Evolutionary conservation across 1,140 invertebrate species (phyloP).

Genomic region (Drosophila mayri): DNA sequence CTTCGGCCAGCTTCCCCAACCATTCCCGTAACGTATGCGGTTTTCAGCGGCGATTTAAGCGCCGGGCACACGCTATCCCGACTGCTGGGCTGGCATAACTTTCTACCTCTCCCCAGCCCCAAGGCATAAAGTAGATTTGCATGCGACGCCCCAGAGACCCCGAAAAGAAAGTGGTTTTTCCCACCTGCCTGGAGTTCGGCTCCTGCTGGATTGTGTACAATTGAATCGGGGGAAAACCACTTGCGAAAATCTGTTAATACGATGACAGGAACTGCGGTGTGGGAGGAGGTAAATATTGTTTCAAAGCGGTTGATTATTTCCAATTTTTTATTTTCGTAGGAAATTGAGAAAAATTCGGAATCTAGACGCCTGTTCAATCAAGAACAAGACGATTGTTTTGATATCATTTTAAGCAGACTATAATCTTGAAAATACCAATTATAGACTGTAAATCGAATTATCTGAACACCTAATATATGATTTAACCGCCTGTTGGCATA

Average conservation of each 20-base stretch:
- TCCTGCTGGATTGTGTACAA: constrained; percentile 4
- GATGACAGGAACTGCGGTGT: constrained; percentile 10
- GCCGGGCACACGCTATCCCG: constrained; percentile 56
- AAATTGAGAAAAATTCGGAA: too few relatives aligned
- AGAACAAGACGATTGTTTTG: too few relatives aligned
- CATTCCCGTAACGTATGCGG: constrained; percentile 40
- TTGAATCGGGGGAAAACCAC: constrained; percentile 28
- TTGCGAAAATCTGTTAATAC: constrained; percentile 19
- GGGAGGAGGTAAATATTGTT: background rate
- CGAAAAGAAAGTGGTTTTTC: constrained; percentile 12
- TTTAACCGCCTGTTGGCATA: too few relatives aligned
- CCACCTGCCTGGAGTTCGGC: background rate
- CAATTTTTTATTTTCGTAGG: background rate
- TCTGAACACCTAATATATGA: too few relatives aligned
- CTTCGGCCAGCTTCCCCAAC: constrained; percentile 11
- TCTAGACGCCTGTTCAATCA: too few relatives aligned
- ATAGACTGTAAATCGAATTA: too few relatives aligned
- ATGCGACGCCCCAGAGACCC: constrained; percentile 64
- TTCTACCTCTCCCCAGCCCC: constrained; percentile 28
- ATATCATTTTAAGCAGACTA: too few relatives aligned
- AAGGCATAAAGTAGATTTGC: constrained; percentile 66
- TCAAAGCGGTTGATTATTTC: background rate
- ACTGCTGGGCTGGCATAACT: constrained; percentile 48
- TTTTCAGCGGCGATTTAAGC: constrained; percentile 59
- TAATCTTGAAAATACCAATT: too few relatives aligned